These are phyloP conservation scores for Nymphalis polychloros DNA, from an alignment of 2,888 invertebrate genomes.

Conservation along the genomic window DNA sequence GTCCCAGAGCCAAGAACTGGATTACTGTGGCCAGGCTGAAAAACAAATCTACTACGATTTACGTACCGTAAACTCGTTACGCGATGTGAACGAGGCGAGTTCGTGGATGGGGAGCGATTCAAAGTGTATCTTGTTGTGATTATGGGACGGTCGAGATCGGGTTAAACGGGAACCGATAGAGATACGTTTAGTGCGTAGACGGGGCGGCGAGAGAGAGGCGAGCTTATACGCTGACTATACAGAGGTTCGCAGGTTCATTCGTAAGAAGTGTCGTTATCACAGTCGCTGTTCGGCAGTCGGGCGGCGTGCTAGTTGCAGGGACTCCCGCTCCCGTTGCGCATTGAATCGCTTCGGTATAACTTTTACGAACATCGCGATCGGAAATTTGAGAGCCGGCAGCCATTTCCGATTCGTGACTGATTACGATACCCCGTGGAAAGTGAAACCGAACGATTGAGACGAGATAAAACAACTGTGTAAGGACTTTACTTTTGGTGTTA, in stretches of 20 bases:
- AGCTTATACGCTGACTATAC: constrained; percentile 66
- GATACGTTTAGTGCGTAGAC: constrained; percentile 57
- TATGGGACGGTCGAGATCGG: constrained; percentile 56
- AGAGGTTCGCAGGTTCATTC: constrained; percentile 73
- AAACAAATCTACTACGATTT: constrained; percentile 80
- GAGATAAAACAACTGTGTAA: constrained; percentile 67
- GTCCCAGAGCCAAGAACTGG: constrained; percentile 67
- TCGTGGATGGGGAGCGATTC: constrained; percentile 50
- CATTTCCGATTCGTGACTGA: constrained; percentile 62
- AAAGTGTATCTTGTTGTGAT: constrained; percentile 60
- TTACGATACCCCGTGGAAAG: constrained; percentile 66
- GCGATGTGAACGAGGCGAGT: constrained; percentile 68
- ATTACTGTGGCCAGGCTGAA: constrained; percentile 70
- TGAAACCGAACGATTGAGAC: constrained; percentile 65
- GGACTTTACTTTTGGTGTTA: constrained; percentile 58
- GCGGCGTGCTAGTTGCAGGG: constrained; percentile 64
- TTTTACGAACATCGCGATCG: constrained; percentile 71
- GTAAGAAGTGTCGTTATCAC: constrained; percentile 77
- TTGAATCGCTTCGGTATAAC: constrained; percentile 61
- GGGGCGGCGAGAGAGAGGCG: constrained; percentile 66
- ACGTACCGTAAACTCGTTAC: constrained; percentile 81
- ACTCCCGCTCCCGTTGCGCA: constrained; percentile 47
- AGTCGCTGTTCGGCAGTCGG: constrained; percentile 78
- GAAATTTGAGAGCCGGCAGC: constrained; percentile 55
- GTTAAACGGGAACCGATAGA: constrained; percentile 39